Percentiles rank a stretch among this genome's conserved stretches.
These are phyloP conservation scores for Caenorhabditis angaria DNA, from an alignment of 2,888 invertebrate species.

Conservation along the genomic window DNA sequence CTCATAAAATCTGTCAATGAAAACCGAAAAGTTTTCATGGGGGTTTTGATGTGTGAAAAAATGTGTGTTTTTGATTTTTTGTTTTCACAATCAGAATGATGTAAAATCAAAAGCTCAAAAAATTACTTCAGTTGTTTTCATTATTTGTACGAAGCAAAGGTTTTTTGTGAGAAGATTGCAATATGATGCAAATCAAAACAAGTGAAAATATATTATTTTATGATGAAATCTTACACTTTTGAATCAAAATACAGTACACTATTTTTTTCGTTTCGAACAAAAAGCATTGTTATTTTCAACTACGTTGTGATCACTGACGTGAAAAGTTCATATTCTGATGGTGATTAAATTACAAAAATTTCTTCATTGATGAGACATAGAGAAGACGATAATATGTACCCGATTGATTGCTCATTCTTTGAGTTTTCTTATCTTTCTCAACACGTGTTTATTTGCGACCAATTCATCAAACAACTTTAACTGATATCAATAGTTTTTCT, in stretches of 20 bases:
- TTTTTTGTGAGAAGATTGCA: neutral
- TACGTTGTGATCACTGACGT: neutral
- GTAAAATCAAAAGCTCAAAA: too few species aligned
- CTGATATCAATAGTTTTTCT: neutral
- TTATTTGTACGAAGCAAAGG: too few species aligned
- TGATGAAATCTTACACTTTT: neutral
- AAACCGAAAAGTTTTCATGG: neutral
- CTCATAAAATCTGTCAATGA: neutral
- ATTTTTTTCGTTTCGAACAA: neutral
- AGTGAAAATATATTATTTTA: neutral
- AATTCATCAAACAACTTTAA: neutral
- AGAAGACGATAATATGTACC: neutral
- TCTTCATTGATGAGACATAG: neutral
- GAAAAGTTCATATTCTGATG: neutral
- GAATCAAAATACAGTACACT: neutral
- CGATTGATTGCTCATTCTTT: neutral
- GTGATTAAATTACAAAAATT: too few species aligned
- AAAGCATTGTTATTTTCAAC: too few species aligned
- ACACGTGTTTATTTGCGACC: slow-evolving; percentile 2
- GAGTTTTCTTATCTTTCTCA: neutral
- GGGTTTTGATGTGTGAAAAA: too few species aligned
- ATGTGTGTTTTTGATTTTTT: too few species aligned
- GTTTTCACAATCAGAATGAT: too few species aligned
- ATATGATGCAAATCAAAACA: slow-evolving; percentile 1
- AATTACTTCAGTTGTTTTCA: too few species aligned